Evolutionary conservation across 2,888 invertebrate species (phyloP).

Genomic region (Linyphia triangularis): DNA sequence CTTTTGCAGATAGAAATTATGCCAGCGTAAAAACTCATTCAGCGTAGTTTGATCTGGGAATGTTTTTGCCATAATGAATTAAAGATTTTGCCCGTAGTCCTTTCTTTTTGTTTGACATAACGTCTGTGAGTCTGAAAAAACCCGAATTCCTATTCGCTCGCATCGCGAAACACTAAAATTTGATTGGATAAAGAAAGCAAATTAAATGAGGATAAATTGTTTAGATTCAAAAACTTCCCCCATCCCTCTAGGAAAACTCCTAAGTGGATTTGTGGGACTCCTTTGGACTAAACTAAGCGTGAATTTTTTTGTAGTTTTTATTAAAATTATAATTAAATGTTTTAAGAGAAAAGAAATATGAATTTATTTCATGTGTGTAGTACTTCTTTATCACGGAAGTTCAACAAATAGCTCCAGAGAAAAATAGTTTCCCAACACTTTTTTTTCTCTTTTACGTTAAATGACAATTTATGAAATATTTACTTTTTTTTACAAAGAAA

Average conservation of each 20-base stretch:
- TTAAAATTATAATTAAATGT: constrained; percentile 69
- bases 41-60: constrained; percentile 23
- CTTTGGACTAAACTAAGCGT: constrained; percentile 54
- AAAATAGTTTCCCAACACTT: neutral
- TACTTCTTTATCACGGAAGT: constrained; percentile 10
- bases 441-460: neutral
- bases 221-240: constrained; percentile 37
- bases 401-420: constrained; percentile 3
- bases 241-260: constrained; percentile 12
- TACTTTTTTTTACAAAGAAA: constrained; percentile 14
- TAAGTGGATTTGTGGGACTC: constrained; percentile 12
- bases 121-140: constrained; percentile 24
- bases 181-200: constrained; percentile 66
- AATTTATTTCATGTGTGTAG: constrained; percentile 32
- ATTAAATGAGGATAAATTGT: constrained; percentile 72
- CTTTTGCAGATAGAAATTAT: constrained; percentile 48
- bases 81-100: constrained; percentile 61
- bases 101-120: constrained; percentile 16
- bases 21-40: constrained; percentile 58
- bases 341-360: constrained; percentile 28
- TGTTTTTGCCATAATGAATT: constrained; percentile 68
- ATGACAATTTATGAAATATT: constrained; percentile 12
- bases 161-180: constrained; percentile 34
- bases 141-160: constrained; percentile 38
- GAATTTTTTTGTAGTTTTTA: constrained; percentile 52